These are phyloP conservation scores for Xyrauchen texanus DNA, from an alignment of 2,113 vertebrate genomes.

Conservation along the genomic window DNA sequence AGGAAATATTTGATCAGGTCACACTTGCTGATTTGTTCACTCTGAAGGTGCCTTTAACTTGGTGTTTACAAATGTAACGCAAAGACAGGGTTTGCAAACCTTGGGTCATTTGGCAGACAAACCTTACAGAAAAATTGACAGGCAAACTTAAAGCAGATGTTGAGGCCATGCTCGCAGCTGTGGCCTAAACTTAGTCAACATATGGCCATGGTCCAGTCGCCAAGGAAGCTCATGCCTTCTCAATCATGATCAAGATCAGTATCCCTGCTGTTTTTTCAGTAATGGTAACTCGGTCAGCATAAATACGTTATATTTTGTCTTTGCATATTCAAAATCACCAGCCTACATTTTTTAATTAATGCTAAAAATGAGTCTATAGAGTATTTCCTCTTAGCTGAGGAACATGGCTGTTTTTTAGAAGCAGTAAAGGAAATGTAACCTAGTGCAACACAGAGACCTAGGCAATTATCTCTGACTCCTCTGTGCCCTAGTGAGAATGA, in stretches of 20 bases:
- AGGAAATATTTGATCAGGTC: too few species aligned
- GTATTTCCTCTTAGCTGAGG: too few species aligned
- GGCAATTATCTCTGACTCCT: background rate
- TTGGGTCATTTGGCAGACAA: slow-evolving; percentile 24
- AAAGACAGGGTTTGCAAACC: background rate
- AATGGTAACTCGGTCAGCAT: background rate
- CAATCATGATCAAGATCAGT: background rate
- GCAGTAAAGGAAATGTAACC: background rate
- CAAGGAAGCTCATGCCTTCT: background rate
- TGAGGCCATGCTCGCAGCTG: slow-evolving; percentile 31
- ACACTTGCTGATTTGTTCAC: too few species aligned
- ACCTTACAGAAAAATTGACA: slow-evolving; percentile 9
- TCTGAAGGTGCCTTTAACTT: background rate
- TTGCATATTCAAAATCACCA: background rate
- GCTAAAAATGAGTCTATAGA: background rate
- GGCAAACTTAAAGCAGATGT: slow-evolving; percentile 34
- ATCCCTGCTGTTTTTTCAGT: background rate
- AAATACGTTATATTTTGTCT: background rate
- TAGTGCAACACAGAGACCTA: slow-evolving; percentile 11
- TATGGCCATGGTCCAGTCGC: background rate
- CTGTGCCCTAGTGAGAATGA: slow-evolving; percentile 3
- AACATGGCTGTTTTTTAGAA: background rate
- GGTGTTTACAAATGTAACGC: background rate
- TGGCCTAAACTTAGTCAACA: background rate
- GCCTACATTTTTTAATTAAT: background rate